Percentiles rank a stretch among this genome's conserved stretches.
These are phyloP conservation scores for Bimastos eiseni DNA, from an alignment of 2,888 invertebrate genomes.

Conservation along the genomic window DNA sequence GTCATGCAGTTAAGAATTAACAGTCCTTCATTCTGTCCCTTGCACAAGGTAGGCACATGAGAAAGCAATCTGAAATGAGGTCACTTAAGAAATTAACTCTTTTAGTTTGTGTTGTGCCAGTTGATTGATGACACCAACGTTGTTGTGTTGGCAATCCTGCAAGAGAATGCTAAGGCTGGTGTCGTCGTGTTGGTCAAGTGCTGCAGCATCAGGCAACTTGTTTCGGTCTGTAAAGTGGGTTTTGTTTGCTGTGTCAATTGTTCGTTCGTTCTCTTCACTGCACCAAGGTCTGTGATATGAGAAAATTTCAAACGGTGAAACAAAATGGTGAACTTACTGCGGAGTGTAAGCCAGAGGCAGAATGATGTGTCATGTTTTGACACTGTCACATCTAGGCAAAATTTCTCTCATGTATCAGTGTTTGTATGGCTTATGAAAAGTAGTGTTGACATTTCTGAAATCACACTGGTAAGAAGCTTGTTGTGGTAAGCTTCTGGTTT, in stretches of 20 bases:
- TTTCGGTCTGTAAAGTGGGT: not conserved
- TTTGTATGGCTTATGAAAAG: not conserved
- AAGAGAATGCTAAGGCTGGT: not conserved
- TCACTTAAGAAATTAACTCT: not conserved
- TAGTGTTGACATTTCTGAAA: not conserved
- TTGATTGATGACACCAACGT: not conserved
- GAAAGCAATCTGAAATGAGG: not conserved
- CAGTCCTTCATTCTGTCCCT: not conserved
- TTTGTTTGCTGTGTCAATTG: not conserved
- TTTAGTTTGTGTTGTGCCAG: not conserved
- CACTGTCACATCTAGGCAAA: not conserved
- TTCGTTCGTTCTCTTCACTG: not conserved
- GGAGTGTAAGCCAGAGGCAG: not conserved
- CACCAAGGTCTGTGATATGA: conserved; percentile 1
- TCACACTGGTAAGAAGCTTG: not conserved
- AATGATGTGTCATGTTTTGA: not conserved
- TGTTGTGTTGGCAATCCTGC: not conserved
- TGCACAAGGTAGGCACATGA: not conserved
- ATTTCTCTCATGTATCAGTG: not conserved
- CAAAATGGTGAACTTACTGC: not conserved
- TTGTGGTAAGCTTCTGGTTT: not conserved
- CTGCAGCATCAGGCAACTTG: not conserved
- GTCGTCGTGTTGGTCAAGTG: not conserved
- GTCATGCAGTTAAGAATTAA: not conserved
- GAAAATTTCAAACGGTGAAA: not conserved